Evolutionary conservation across 2,888 invertebrate species (phyloP).

Genomic region (Aradus depressus): DNA sequence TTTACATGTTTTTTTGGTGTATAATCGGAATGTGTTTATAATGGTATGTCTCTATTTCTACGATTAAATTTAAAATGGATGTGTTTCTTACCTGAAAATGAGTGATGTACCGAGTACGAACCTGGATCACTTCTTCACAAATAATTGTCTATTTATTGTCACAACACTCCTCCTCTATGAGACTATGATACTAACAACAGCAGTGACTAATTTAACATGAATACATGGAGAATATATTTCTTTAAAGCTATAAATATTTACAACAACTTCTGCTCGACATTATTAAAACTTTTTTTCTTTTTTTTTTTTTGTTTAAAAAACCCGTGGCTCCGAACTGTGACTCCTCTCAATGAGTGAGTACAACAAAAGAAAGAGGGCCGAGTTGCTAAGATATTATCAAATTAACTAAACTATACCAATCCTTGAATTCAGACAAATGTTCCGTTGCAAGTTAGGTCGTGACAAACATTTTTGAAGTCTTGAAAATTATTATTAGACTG

Average conservation of each 20-base stretch:
- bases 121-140: conserved; percentile 10
- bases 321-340: conserved; percentile 29
- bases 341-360: conserved; percentile 23
- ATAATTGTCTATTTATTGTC: conserved; percentile 13
- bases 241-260: conserved; percentile 18
- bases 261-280: conserved; percentile 23
- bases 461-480: conserved; percentile 17
- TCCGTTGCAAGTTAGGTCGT: conserved; percentile 23
- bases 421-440: conserved; percentile 24
- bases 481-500: conserved; percentile 23
- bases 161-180: conserved; percentile 15
- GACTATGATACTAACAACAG: conserved; percentile 13
- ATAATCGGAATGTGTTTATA: too few relatives aligned
- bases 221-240: conserved; percentile 13
- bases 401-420: conserved; percentile 26
- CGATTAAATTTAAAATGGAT: too few relatives aligned
- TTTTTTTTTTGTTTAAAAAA: conserved; percentile 14
- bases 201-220: conserved; percentile 13
- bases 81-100: conserved; percentile 13
- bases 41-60: too few relatives aligned
- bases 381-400: conserved; percentile 25
- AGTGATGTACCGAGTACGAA: conserved; percentile 10
- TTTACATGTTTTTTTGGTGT: neutral
- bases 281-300: conserved; percentile 17
- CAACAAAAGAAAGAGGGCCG: conserved; percentile 23